These are phyloP conservation scores for Taenioides sp. DNA, from an alignment of 2,797 vertebrate species.

Conservation along the genomic window DNA sequence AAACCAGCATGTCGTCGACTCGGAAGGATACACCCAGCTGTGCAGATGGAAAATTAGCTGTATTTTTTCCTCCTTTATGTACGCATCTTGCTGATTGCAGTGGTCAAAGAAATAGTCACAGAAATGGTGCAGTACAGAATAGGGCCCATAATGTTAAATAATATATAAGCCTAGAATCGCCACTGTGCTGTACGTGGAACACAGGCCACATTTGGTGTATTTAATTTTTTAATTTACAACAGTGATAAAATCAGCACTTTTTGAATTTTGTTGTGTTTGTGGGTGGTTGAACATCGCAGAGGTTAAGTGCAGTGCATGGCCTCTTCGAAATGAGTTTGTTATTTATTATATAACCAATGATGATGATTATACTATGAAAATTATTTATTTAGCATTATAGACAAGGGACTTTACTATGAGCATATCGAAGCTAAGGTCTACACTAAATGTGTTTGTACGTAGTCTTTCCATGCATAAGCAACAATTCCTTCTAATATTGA, in stretches of 20 bases:
- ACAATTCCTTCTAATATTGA: background rate
- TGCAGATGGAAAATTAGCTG: constrained; percentile 12
- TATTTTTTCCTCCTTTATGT: constrained; percentile 3
- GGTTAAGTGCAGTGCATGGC: background rate
- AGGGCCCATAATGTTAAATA: background rate
- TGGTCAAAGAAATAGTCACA: constrained; percentile 3
- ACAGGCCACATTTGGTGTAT: background rate
- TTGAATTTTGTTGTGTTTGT: constrained; percentile 12
- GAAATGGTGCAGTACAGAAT: background rate
- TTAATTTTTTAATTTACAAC: constrained; percentile 1
- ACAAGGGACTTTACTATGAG: no score
- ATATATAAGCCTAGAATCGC: background rate
- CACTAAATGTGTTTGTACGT: no score
- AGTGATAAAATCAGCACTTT: background rate
- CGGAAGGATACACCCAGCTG: constrained; percentile 11
- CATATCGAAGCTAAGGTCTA: no score
- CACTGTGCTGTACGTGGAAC: background rate
- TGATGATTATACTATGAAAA: no score
- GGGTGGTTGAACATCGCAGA: background rate
- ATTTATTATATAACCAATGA: background rate
- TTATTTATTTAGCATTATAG: no score
- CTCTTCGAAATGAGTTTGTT: background rate
- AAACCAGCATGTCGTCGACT: constrained; percentile 34
- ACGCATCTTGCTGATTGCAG: background rate
- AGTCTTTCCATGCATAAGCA: background rate